phyloP scores from a whole-genome alignment of 30 jellyfish, hydroid and myxozoan species.

The Aurelia coerulea region DNA sequence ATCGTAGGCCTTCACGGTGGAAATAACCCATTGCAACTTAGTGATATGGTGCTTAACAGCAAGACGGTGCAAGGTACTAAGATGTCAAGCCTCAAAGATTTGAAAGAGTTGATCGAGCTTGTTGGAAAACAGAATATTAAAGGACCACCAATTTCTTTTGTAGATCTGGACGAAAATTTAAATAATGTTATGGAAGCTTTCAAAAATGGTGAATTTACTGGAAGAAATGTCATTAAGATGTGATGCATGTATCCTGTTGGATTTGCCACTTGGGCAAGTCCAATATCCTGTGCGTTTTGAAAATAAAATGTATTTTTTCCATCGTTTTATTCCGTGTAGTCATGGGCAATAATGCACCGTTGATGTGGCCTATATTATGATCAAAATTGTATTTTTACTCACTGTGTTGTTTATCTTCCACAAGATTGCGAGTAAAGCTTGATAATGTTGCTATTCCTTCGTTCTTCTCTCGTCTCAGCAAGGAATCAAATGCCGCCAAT shows the following conservation, averaged over 20 bases:
- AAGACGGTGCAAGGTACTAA: not conserved
- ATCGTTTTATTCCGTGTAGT: too few relatives aligned
- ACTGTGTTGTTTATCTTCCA: too few relatives aligned
- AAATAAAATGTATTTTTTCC: too few relatives aligned
- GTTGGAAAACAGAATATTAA: not conserved
- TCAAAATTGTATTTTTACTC: too few relatives aligned
- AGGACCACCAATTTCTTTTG: not conserved
- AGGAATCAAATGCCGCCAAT: too few relatives aligned
- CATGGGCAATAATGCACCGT: too few relatives aligned
- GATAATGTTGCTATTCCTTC: too few relatives aligned
- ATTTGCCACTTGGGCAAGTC: too few relatives aligned
- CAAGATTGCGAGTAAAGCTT: too few relatives aligned
- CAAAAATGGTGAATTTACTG: not conserved
- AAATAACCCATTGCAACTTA: not conserved
- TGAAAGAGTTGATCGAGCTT: not conserved
- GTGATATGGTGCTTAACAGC: not conserved
- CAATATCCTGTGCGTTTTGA: too few relatives aligned
- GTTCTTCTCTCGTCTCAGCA: too few relatives aligned
- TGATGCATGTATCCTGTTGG: not conserved
- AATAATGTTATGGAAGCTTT: not conserved
- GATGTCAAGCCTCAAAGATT: constrained; percentile 1
- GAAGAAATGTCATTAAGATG: not conserved
- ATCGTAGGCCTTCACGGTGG: constrained; percentile 12
- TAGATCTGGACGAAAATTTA: not conserved
- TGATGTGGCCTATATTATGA: too few relatives aligned